phyloP scores from a whole-genome alignment of 2,888 invertebrate genomes.

The Strigamia crassipes region DNA sequence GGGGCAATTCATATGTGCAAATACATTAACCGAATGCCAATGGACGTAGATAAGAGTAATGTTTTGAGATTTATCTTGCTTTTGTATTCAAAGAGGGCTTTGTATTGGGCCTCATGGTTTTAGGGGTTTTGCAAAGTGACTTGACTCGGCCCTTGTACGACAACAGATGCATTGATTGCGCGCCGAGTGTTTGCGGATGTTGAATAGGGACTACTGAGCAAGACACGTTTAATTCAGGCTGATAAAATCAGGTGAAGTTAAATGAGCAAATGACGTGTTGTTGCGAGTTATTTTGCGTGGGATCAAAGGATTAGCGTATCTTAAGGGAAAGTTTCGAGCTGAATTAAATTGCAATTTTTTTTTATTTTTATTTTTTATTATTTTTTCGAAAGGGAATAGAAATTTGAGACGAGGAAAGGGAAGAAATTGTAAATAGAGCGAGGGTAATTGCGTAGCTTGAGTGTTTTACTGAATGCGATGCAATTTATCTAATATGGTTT shows the following conservation, averaged over 20 bases:
- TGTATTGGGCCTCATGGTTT: constrained; percentile 1
- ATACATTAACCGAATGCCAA: constrained; percentile 38
- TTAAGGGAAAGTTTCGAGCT: not conserved
- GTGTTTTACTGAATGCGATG: constrained; percentile 15
- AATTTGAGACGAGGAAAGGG: not conserved
- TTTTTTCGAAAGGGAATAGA: not conserved
- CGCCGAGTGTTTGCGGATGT: not conserved
- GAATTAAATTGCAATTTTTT: not conserved
- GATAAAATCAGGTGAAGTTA: not conserved
- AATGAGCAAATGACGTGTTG: not conserved
- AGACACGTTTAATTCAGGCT: not conserved
- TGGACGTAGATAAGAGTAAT: constrained; percentile 19
- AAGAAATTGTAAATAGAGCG: constrained; percentile 6
- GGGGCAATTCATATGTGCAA: constrained; percentile 38
- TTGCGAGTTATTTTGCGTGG: not conserved
- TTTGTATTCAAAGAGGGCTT: constrained; percentile 37
- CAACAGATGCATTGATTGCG: constrained; percentile 30
- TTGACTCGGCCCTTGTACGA: not conserved
- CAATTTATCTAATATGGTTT: constrained; percentile 40
- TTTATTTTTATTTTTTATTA: not conserved
- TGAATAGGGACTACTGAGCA: not conserved
- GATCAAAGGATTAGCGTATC: not conserved
- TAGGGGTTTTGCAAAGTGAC: constrained; percentile 2
- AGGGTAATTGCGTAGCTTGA: constrained; percentile 27
- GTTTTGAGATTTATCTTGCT: constrained; percentile 29